Percentiles rank a stretch among this genome's conserved stretches.
Evolutionary conservation across 2,888 invertebrate genomes (phyloP).

Genomic region (Synanthedon vespiformis): DNA sequence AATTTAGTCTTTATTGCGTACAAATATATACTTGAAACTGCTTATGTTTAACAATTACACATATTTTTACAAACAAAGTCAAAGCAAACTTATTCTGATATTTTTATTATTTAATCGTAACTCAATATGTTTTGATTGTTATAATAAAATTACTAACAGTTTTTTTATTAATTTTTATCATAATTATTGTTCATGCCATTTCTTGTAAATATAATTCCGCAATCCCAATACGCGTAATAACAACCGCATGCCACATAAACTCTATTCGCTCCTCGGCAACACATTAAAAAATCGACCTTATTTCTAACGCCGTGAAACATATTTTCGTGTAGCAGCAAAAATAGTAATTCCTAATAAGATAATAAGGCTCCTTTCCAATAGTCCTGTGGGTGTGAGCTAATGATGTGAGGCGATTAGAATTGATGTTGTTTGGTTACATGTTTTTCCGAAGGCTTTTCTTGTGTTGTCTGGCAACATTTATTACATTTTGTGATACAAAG

Average conservation of each 20-base stretch:
- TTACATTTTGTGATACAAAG: too few relatives aligned
- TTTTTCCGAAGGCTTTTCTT: background rate
- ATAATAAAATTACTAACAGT: too few relatives aligned
- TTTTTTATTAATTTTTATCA: background rate
- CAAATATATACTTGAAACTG: too few relatives aligned
- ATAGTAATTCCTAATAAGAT: conserved; percentile 52
- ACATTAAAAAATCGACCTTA: conserved; percentile 25
- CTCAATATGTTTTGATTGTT: too few relatives aligned
- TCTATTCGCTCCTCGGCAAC: conserved; percentile 14
- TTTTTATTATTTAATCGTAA: too few relatives aligned
- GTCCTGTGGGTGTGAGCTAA: conserved; percentile 16
- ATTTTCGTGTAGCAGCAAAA: conserved; percentile 16
- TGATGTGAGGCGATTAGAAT: conserved; percentile 11
- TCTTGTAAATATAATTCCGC: conserved; percentile 3
- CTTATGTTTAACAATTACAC: too few relatives aligned
- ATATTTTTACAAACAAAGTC: too few relatives aligned
- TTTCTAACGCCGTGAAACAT: conserved; percentile 10
- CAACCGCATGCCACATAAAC: conserved; percentile 35
- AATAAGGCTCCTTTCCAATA: conserved; percentile 48
- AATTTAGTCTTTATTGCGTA: too few relatives aligned
- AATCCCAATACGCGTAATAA: conserved; percentile 34
- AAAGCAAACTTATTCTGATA: too few relatives aligned
- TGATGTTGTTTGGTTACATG: background rate
- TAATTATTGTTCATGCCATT: background rate
- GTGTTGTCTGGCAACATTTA: background rate